These are phyloP conservation scores for Lateolabrax maculatus DNA, from an alignment of 2,797 vertebrate genomes.

Conservation along the genomic window DNA sequence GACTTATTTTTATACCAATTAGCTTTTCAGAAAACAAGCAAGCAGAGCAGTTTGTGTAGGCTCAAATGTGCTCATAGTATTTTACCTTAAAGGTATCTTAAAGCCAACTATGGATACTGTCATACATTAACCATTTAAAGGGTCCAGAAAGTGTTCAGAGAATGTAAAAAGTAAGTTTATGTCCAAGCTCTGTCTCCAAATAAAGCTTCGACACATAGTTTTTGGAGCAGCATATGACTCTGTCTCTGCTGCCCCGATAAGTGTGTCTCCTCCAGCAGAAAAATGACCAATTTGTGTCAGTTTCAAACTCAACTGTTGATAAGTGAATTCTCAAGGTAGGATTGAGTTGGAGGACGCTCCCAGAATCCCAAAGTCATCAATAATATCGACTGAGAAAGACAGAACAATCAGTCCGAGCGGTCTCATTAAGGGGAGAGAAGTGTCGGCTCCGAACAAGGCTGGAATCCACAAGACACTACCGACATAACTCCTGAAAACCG, in stretches of 20 bases:
- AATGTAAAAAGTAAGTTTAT: constrained; percentile 16
- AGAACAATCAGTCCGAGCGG: constrained; percentile 52
- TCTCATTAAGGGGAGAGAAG: constrained; percentile 51
- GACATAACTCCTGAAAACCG: constrained; percentile 40
- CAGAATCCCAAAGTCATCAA: constrained; percentile 66
- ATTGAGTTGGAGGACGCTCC: constrained; percentile 56
- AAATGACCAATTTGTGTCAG: constrained; percentile 60
- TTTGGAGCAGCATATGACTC: constrained; percentile 13
- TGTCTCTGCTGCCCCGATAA: constrained; percentile 29
- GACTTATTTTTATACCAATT: constrained; percentile 43
- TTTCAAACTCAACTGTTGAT: constrained; percentile 47
- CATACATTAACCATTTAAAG: constrained; percentile 30
- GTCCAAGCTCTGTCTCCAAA: constrained; percentile 9
- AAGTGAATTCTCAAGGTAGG: constrained; percentile 57
- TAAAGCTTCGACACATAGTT: constrained; percentile 30
- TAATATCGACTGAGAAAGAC: constrained; percentile 63
- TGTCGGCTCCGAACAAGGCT: constrained; percentile 46
- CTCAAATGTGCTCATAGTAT: background rate
- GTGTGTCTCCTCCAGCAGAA: constrained; percentile 21
- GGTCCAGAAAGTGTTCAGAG: constrained; percentile 49
- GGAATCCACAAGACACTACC: constrained; percentile 22
- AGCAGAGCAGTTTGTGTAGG: constrained; percentile 5
- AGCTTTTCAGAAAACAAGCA: constrained; percentile 40
- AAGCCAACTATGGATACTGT: constrained; percentile 20
- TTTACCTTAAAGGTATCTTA: constrained; percentile 16